Base-by-base conservation (phyloP, 2,888 invertebrate genomes). In the Tanytarsus gracilentus region DNA sequence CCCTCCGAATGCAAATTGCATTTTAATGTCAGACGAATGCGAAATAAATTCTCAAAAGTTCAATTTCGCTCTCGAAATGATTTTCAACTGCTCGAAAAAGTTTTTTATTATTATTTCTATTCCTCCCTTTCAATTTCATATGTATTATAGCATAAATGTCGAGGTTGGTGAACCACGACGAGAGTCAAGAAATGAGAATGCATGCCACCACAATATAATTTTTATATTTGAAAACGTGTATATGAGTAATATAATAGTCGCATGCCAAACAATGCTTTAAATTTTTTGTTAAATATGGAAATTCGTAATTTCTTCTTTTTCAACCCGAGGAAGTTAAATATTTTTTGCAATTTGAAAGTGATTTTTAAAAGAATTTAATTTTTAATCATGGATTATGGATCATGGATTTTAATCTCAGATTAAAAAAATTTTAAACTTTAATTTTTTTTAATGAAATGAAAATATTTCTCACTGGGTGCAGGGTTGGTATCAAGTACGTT, bases 1-100 rank as follows among this genome's bases (percentile, higher is more conserved):
- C n/a, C n/a, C n/a, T n/a, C n/a, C n/a, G n/a, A 55, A 55, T 36
- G 25, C 16, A 55, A 55, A 55, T 55, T 39, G 39, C 53, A 55
- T 23, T 55, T 55, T 55, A 55, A 55, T 55, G 36, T 36, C 8
- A 16, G 2, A 33, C 9, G 11, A 33, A 5, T 33, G 53, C 30
- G 30, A n/a, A n/a, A n/a, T n/a, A n/a, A n/a, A n/a, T n/a, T n/a
- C n/a, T n/a, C n/a, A n/a, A n/a, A n/a, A n/a, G n/a, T n/a, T n/a
- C n/a, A n/a, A n/a, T n/a, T n/a, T n/a, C n/a, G n/a, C n/a, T n/a
- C n/a, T n/a, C n/a, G n/a, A n/a, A n/a, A n/a, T n/a, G n/a, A n/a
- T n/a, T n/a, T n/a, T n/a, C n/a, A n/a, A n/a, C n/a, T n/a, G n/a
- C n/a, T n/a, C n/a, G n/a, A n/a, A n/a, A n/a, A n/a, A n/a, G n/a